Evolutionary conservation across 2,113 vertebrate species (phyloP).

Genomic region (Camelus dromedarius): DNA sequence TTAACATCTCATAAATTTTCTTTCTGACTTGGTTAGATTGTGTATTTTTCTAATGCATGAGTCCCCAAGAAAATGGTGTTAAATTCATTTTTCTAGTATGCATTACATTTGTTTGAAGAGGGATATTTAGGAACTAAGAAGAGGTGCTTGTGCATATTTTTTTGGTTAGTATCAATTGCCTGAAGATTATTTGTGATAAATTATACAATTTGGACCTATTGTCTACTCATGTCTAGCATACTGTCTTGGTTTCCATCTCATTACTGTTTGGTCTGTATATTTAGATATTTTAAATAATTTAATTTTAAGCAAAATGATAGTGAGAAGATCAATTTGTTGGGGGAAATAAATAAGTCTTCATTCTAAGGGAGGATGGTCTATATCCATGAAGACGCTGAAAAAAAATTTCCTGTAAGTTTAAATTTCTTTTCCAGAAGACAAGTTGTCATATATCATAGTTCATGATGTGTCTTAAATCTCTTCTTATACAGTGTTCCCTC

Average conservation of each 20-base stretch:
- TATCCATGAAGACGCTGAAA: neutral
- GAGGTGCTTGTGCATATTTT: neutral
- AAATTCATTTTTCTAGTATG: neutral
- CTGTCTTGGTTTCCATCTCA: neutral
- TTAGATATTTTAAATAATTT: constrained; percentile 40
- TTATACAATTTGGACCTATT: neutral
- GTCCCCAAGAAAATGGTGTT: neutral
- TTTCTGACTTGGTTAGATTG: neutral
- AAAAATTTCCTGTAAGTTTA: constrained; percentile 30
- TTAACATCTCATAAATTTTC: neutral
- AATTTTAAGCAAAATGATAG: constrained; percentile 17
- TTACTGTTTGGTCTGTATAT: neutral
- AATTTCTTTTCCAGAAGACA: constrained; percentile 54
- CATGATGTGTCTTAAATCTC: neutral
- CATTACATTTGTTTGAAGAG: neutral
- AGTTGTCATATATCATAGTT: constrained; percentile 32
- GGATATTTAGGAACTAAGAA: neutral
- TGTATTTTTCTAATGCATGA: constrained; percentile 2
- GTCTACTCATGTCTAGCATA: neutral
- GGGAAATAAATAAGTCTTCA: neutral
- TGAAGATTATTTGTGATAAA: neutral
- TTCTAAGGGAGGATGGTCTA: neutral
- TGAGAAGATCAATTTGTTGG: neutral
- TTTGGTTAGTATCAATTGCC: neutral
- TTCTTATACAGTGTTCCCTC: neutral